Evolutionary conservation across 2,797 vertebrate species (phyloP).

Genomic region (Agapornis canus): DNA sequence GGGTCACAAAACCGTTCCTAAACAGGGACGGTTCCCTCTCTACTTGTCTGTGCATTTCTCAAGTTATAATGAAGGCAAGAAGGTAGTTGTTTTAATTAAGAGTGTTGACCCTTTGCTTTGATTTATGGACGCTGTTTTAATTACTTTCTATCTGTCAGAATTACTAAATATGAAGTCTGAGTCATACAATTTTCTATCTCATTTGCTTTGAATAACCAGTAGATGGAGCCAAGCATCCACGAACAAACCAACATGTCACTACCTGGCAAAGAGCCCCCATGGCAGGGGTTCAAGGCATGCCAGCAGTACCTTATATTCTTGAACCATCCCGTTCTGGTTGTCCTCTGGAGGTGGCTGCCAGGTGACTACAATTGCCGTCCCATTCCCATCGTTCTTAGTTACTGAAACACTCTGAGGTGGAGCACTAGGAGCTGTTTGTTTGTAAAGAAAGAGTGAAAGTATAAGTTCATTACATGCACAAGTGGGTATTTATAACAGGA

Average conservation of each 20-base stretch:
- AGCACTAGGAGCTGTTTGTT: conserved; percentile 88
- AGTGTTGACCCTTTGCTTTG: not conserved
- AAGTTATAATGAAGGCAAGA: not conserved
- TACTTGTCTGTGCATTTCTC: not conserved
- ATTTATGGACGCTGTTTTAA: conserved; percentile 3
- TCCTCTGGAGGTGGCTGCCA: conserved; percentile 97
- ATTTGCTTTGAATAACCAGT: conserved; percentile 69
- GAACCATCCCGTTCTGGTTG: conserved; percentile 93
- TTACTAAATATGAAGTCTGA: not conserved
- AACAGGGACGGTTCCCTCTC: not conserved
- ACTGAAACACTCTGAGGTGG: conserved; percentile 92
- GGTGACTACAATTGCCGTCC: conserved; percentile 90
- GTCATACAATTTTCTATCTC: not conserved
- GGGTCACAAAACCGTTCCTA: not conserved
- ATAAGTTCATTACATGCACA: rapidly evolving
- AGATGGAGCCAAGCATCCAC: conserved; percentile 89
- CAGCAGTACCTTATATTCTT: conserved; percentile 93
- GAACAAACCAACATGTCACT: conserved; percentile 9
- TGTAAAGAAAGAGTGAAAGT: not conserved
- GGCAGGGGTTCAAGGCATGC: not conserved
- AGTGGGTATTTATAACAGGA: not conserved
- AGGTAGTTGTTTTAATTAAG: not conserved
- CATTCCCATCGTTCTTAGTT: conserved; percentile 92
- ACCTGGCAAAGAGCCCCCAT: not conserved
- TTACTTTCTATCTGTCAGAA: conserved; percentile 7